Percentiles rank a stretch among this genome's conserved stretches.
These are phyloP conservation scores for Fulmarus glacialis DNA, from an alignment of 2,113 vertebrate genomes.

Conservation along the genomic window DNA sequence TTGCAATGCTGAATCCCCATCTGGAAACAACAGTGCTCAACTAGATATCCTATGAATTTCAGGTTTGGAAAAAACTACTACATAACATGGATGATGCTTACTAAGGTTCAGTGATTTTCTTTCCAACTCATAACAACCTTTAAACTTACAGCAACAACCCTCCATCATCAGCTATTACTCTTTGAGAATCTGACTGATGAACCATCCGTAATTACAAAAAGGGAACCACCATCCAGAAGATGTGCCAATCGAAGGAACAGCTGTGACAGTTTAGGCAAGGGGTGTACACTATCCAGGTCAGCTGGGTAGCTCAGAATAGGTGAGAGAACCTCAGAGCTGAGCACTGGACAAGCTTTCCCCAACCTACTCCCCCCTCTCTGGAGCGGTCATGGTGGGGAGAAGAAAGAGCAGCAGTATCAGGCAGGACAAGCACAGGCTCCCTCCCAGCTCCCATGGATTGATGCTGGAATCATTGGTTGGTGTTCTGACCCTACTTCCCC, in stretches of 20 bases:
- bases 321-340: neutral
- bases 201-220: neutral
- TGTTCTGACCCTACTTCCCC: neutral
- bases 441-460: neutral
- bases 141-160: neutral
- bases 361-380: too few relatives aligned
- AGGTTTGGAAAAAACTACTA: neutral
- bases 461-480: neutral
- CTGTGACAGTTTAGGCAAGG: neutral
- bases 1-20: neutral
- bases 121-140: neutral
- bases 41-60: neutral
- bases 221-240: neutral
- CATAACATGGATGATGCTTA: neutral
- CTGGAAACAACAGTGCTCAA: neutral
- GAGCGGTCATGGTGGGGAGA: rapidly evolving
- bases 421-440: neutral
- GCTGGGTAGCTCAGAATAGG: neutral
- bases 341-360: neutral
- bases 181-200: neutral
- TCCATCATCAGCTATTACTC: neutral
- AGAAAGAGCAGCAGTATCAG: neutral
- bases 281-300: neutral
- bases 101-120: neutral
- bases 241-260: neutral